These are phyloP conservation scores for Sebastes nivosus DNA, from an alignment of 2,797 vertebrate species.

Conservation along the genomic window DNA sequence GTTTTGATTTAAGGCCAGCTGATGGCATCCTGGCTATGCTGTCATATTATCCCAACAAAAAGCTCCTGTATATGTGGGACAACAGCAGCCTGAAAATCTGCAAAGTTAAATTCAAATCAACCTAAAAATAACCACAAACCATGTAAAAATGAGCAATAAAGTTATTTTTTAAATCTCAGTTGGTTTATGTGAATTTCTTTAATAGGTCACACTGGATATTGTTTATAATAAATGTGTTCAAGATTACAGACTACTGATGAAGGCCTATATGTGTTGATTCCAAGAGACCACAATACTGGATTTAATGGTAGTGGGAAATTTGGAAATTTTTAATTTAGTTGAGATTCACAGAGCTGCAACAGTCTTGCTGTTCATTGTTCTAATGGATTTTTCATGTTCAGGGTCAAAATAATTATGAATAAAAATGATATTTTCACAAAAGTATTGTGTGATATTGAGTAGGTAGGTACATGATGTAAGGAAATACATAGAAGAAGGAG, in stretches of 20 bases:
- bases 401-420: not conserved
- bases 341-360: not conserved
- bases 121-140: constrained; percentile 16
- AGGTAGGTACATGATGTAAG: not conserved
- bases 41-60: constrained; percentile 86
- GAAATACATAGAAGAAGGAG: not conserved
- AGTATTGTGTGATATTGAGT: not conserved
- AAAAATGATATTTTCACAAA: not conserved
- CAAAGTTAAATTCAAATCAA: constrained; percentile 75
- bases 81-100: constrained; percentile 85
- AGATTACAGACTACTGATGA: not conserved
- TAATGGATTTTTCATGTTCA: not conserved
- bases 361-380: not conserved
- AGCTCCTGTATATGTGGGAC: constrained; percentile 88
- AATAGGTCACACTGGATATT: not conserved
- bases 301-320: not conserved
- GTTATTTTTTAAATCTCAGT: not conserved
- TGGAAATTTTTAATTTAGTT: not conserved
- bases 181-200: not conserved
- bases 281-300: not conserved
- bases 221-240: not conserved
- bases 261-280: not conserved
- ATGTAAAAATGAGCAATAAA: not conserved
- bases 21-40: constrained; percentile 88
- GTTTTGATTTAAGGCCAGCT: constrained; percentile 81